Conservation (phyloP, 2,888 invertebrate genomes). For the Luffia ferchaultella region DNA sequence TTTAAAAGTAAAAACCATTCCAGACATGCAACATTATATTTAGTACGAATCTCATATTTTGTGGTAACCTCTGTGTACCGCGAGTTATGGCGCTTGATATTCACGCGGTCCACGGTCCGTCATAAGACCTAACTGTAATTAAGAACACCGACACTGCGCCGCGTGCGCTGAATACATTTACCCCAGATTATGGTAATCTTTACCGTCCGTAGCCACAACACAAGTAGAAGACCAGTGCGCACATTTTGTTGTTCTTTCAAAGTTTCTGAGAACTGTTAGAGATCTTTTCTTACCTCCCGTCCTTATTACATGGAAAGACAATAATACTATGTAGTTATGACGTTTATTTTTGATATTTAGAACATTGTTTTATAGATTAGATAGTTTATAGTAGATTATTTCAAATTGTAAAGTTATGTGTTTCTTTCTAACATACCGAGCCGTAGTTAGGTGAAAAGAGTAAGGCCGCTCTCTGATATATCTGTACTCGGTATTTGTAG, state of each 20-base stretch:
- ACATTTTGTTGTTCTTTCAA: no score
- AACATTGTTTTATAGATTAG: not conserved
- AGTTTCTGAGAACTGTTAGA: no score
- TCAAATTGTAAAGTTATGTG: not conserved
- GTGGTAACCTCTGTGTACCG: no score
- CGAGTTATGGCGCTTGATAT: conserved; percentile 24
- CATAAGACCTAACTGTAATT: conserved; percentile 29
- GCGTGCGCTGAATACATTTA: conserved; percentile 31
- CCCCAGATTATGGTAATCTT: conserved; percentile 29
- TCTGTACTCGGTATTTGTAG: no score
- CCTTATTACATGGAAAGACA: not conserved
- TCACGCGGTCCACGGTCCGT: conserved; percentile 22
- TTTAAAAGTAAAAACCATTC: no score
- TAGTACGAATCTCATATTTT: no score
- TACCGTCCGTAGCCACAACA: conserved; percentile 6
- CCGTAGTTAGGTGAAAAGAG: no score
- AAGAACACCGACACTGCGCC: conserved; percentile 22
- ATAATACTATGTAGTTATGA: not conserved
- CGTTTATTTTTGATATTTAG: not conserved
- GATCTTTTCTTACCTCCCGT: not conserved
- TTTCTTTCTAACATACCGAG: not conserved
- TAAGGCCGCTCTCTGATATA: no score
- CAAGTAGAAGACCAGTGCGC: no score
- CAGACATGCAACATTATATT: no score
- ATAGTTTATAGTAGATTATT: not conserved